Evolutionary conservation across 2,797 vertebrate species (phyloP).

Genomic region (Chrosomus eos): DNA sequence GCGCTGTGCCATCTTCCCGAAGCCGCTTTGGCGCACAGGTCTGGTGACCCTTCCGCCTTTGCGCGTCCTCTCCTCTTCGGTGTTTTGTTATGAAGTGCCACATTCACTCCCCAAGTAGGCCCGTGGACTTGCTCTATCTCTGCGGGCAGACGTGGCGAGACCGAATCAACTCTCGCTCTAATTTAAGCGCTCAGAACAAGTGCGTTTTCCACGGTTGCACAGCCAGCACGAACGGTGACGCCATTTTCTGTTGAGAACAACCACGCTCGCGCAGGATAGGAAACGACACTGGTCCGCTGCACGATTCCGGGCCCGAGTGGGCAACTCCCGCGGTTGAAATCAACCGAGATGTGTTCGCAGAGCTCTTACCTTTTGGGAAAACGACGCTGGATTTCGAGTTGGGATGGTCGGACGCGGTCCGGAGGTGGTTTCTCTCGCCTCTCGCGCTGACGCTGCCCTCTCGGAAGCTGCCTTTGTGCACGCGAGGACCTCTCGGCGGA

Average conservation of each 20-base stretch:
- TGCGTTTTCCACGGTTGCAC: constrained; percentile 77
- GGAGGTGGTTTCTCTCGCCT: constrained; percentile 74
- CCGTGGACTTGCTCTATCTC: constrained; percentile 9
- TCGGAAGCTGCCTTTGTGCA: constrained; percentile 86
- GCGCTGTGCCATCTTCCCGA: constrained; percentile 77
- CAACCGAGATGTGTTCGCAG: not conserved
- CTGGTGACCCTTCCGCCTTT: constrained; percentile 88
- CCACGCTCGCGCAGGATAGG: constrained; percentile 71
- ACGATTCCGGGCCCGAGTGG: constrained; percentile 69
- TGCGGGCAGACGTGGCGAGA: not conserved
- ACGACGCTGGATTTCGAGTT: constrained; percentile 38
- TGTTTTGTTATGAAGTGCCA: constrained; percentile 46
- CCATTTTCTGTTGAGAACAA: constrained; percentile 82
- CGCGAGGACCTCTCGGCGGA: constrained; percentile 75
- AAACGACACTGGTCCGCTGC: constrained; percentile 60
- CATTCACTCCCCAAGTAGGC: constrained; percentile 4
- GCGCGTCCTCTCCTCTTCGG: constrained; percentile 78
- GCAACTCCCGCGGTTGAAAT: constrained; percentile 47
- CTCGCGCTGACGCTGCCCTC: constrained; percentile 72
- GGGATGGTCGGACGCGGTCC: constrained; percentile 51
- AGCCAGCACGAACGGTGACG: constrained; percentile 79
- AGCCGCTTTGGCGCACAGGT: constrained; percentile 79
- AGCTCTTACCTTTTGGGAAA: constrained; percentile 54
- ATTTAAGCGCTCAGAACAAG: constrained; percentile 73
- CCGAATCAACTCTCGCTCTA: constrained; percentile 47